These are phyloP conservation scores for Hippoglossus hippoglossus DNA, from an alignment of 2,797 vertebrate species.

Conservation along the genomic window DNA sequence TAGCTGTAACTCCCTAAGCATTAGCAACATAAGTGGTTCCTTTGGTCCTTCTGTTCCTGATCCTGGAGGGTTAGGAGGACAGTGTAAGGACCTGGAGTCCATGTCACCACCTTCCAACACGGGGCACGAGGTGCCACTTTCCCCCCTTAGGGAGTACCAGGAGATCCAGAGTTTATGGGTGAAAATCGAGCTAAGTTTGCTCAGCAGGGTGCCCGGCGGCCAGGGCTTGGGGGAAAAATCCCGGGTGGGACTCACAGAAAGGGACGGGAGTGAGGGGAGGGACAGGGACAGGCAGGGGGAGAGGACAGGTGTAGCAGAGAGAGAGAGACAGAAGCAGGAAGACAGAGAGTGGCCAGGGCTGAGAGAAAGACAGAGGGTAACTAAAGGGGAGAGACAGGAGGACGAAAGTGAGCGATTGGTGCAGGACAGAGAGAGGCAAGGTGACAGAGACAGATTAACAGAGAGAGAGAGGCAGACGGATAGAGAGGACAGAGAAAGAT, in stretches of 20 bases:
- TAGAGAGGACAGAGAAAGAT: slow-evolving; percentile 67
- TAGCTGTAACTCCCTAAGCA: slow-evolving; percentile 85
- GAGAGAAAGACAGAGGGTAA: slow-evolving; percentile 54
- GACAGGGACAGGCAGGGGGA: slow-evolving; percentile 51
- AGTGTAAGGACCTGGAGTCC: slow-evolving; percentile 83
- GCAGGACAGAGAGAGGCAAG: slow-evolving; percentile 66
- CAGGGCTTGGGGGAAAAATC: slow-evolving; percentile 71
- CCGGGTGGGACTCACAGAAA: slow-evolving; percentile 35
- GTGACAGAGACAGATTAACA: slow-evolving; percentile 57
- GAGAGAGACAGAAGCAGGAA: slow-evolving; percentile 57
- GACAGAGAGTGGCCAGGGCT: slow-evolving; percentile 58
- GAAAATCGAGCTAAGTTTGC: slow-evolving; percentile 93
- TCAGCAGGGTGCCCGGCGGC: slow-evolving; percentile 90
- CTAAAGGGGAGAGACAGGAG: slow-evolving; percentile 65
- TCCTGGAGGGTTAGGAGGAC: slow-evolving; percentile 83
- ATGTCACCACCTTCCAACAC: slow-evolving; percentile 83
- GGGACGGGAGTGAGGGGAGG: slow-evolving; percentile 46
- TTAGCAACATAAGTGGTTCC: slow-evolving; percentile 85
- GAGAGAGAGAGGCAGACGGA: slow-evolving; percentile 65
- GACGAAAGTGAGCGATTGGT: slow-evolving; percentile 65
- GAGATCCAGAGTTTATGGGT: slow-evolving; percentile 94
- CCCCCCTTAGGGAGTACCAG: slow-evolving; percentile 89
- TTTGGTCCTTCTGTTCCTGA: slow-evolving; percentile 88
- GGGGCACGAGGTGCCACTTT: slow-evolving; percentile 87
- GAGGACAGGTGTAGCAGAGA: slow-evolving; percentile 36